These are phyloP conservation scores for Zaprionus bogoriensis DNA, from an alignment of 2,888 invertebrate genomes.

Conservation along the genomic window DNA sequence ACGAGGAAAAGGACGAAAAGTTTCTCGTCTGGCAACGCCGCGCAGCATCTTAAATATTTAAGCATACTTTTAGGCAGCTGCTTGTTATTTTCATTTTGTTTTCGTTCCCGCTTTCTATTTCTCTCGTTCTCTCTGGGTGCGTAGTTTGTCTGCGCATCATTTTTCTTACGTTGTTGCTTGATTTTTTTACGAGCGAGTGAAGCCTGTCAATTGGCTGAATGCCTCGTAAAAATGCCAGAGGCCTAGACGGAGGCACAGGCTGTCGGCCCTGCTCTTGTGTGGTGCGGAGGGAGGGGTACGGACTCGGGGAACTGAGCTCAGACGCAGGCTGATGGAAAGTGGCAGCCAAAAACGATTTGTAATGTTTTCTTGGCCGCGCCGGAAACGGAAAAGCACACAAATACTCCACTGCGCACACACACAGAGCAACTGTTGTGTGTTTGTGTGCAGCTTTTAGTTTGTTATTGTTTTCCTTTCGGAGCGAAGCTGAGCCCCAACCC, in stretches of 20 bases:
- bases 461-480: constrained; percentile 61
- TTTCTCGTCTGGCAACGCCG: constrained; percentile 45
- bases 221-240: constrained; percentile 76
- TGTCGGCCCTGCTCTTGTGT: too few relatives aligned
- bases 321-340: constrained; percentile 17
- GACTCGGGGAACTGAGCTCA: too few relatives aligned
- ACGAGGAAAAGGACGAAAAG: constrained; percentile 9
- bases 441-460: constrained; percentile 64
- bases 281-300: too few relatives aligned
- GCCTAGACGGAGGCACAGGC: constrained; percentile 49
- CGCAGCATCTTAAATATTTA: constrained; percentile 67
- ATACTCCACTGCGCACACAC: constrained; percentile 10
- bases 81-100: constrained; percentile 3
- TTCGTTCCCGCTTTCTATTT: constrained; percentile 5
- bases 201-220: constrained; percentile 80
- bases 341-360: constrained; percentile 74
- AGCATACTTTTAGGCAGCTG: constrained; percentile 64
- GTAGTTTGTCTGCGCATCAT: constrained; percentile 71
- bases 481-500: background rate
- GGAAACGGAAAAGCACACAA: constrained; percentile 74
- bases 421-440: constrained; percentile 14
- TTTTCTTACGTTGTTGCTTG: constrained; percentile 67
- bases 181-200: constrained; percentile 76
- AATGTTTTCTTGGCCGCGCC: constrained; percentile 68
- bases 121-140: constrained; percentile 9